Evolutionary conservation across 2,113 vertebrate species (phyloP), one percentile per base, ranked within the genome.

Genomic region (Chlorocebus sabaeus): DNA sequence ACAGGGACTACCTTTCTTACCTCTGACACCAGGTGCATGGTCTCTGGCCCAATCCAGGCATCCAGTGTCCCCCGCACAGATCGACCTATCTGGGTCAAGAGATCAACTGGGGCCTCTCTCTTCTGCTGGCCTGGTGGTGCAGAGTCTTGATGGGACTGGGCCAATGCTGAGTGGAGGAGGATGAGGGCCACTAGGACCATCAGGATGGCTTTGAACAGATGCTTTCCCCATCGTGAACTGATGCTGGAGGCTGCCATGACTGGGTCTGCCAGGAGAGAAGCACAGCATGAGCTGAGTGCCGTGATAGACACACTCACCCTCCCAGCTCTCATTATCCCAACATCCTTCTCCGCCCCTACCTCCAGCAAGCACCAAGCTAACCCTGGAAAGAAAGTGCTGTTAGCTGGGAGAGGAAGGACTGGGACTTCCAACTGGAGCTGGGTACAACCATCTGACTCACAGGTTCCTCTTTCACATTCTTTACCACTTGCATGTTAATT

Each of bases 41-140:
- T 96, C 12, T 98, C 98, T 0, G 67, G 93, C 7, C 98, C 99
- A 76, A 99, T 4, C 96, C 98, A 98, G 96, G 12, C 6, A 22
- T 99, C 98, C 94, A 98, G 52, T 0, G 94, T 85, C 3, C 16
- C 94, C 92, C 97, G 96, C 13, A 95, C 0, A 8, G 97, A 95
- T 23, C 14, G 93, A 3, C 97, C 98, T 4, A 98, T 84, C 43
- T 97, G 97, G 1, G 97, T 96, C 90, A 99, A 57, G 32, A 96
- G 38, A 70, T 98, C 99, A 1, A 76, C 84, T 0, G 59, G 0
- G 61, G 73, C 1, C 3, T 92, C 0, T 3, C 23, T 73, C 9
- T 35, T 97, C 45, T 73, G 94, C 38, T 2, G 96, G 48, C 93
- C 96, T 17, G 97, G 96, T 0, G 68, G 43, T 13, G 13, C 48